Percentiles rank a stretch among this genome's conserved stretches.
Conservation (phyloP, 1,140 invertebrate species). For the Philotrypesis tridentata region DNA sequence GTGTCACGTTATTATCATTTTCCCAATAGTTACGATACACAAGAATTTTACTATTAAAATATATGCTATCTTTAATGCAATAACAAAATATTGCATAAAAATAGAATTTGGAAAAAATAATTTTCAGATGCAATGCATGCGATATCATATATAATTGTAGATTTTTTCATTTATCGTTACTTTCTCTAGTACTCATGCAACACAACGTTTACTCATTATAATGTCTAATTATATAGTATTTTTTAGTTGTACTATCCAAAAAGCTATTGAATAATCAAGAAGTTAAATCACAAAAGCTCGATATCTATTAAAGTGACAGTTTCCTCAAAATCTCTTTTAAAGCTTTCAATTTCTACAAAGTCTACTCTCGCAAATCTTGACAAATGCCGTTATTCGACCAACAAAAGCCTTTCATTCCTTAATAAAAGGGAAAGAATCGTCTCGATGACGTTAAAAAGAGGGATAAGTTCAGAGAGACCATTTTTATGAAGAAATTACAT, state of each 20-base stretch:
- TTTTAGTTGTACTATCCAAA: neutral
- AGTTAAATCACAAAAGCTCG: neutral
- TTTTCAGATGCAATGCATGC: conserved; percentile 11
- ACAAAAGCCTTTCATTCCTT: conserved; percentile 17
- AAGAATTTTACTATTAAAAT: neutral
- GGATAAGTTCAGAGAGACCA: neutral
- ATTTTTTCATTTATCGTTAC: neutral
- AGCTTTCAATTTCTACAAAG: neutral
- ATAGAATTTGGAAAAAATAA: conserved; percentile 22
- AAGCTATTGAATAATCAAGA: neutral
- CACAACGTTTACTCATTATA: neutral
- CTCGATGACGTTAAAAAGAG: neutral
- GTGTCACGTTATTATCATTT: neutral
- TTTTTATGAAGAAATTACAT: neutral
- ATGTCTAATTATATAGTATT: neutral
- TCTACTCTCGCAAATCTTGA: conserved; percentile 4
- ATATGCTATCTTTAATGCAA: neutral
- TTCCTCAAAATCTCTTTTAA: neutral
- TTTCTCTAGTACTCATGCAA: conserved; percentile 27
- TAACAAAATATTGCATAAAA: neutral
- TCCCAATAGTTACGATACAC: neutral
- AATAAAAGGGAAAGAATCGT: neutral
- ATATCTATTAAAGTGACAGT: neutral
- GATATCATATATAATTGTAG: neutral
- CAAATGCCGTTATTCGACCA: neutral